Evolutionary conservation across 1,140 invertebrate genomes (phyloP), one percentile per base, ranked within the genome.

Genomic region (Reticulitermes speratus): DNA sequence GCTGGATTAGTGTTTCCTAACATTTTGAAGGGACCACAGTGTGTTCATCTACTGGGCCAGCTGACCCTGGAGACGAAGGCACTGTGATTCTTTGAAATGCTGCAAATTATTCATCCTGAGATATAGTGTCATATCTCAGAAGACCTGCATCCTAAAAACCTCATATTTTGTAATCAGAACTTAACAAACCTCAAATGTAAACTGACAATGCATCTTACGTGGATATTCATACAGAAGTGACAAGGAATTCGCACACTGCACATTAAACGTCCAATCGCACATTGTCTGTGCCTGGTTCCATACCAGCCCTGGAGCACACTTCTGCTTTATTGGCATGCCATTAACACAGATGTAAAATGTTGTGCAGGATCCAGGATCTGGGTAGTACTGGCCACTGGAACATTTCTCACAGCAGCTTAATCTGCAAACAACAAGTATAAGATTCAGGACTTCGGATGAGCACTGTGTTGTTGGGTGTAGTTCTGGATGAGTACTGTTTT

Each of bases 271-370:
- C 94, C 94, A 96, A 88, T 96, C 95, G 88, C 96, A 96, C 90
- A 94, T 94, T 9, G 92, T 92, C 48, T 91, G 91, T 7, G 93
- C 92, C 0, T 91, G 89, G 86, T 94, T 94, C 95, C 95, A 96
- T 52, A 94, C 92, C 6, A 96, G 90, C 3, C 95, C 95, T 2
- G 95, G 94, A 0, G 94, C 94, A 89, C 96, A 97, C 83, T 91
- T 92, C 87, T 95, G 94, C 9, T 93, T 90, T 0, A 96, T 90
- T 21, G 95, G 89, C 69, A 93, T 89, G 0, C 93, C 93, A 89
- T 96, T 95, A 0, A 95, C 94, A 89, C 96, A 96, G 6, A 96
- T 93, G 84, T 93, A 93, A 89, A 95, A 96, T 87, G 92, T 93
- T 21, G 92, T 92, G 87, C 96, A 96, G 25, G 92, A 90, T 16